Evolutionary conservation across 2,797 vertebrate species (phyloP), one percentile per base, ranked within the genome.

Genomic region (Smutsia temminckii): DNA sequence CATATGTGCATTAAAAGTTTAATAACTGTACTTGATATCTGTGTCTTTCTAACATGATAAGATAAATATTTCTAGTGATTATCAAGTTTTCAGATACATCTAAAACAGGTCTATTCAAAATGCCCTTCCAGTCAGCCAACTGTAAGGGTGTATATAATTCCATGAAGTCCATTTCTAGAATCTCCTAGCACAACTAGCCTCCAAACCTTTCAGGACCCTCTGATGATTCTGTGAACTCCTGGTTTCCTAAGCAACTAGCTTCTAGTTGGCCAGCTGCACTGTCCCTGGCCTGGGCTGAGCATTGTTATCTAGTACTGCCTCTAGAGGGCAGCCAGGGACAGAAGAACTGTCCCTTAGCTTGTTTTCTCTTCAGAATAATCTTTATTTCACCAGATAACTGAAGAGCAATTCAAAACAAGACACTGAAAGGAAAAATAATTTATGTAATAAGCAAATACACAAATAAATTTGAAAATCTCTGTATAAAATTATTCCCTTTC

Each of bases 241-340:
- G 14, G 23, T 83, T 55, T 83, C 51, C 57, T 34, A 34, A 79
- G 34, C n/a, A 61, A 25, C 20, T 55, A 14, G 25, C 11, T 29
- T 25, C 46, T 11, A 8, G 42, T 0, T 5, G 14, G 14, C 37
- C 27, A 59, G 10, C 63, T 32, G 37, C 3, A 3, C 5, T 0
- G 23, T 59, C 80, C 51, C 23, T 17, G 9, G 34, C 25, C 37
- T 14, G 10, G 27, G 29, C 61, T 17, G 42, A 74, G n/a, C 10
- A 0, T 5, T 49, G 10, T 91, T 74, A 84, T 8, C 53, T 1
- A 8, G 0, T 42, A 3, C 2, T 49, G n/a, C 78, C 93, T 57
- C 94, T 57, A 96, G 96, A 83, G 91, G 93, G 92, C 74, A 96
- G 81, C 14, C 81, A 49, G 92, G 92, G 53, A 90, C 85, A 94